phyloP scores from a whole-genome alignment of 2,113 vertebrate genomes.

The Grammomys surdaster region DNA sequence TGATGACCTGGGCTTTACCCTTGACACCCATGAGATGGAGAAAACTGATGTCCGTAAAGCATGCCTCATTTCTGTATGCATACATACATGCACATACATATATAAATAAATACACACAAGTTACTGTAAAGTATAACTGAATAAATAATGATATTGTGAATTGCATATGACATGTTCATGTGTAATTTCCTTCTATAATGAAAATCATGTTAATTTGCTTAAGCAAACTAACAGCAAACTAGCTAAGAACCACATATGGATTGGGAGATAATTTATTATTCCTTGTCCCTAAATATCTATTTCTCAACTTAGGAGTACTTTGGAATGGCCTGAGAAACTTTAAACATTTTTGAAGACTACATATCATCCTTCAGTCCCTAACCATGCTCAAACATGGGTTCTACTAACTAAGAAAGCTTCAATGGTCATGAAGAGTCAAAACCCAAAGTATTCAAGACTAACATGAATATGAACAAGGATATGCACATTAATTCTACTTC shows the following conservation, averaged over 20 bases:
- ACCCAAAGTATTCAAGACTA: neutral
- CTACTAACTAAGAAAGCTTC: neutral
- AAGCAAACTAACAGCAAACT: neutral
- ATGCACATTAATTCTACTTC: constrained; percentile 59
- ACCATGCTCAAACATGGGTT: neutral
- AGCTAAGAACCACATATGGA: neutral
- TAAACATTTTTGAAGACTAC: neutral
- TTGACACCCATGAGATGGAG: neutral
- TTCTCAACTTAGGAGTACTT: neutral
- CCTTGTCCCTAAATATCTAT: neutral
- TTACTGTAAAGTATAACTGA: neutral
- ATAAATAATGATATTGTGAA: neutral
- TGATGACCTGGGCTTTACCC: neutral
- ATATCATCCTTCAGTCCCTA: neutral
- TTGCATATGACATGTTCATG: neutral
- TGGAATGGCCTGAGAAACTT: neutral
- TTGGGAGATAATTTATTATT: neutral
- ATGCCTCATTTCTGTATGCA: neutral
- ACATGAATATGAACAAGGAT: constrained; percentile 60
- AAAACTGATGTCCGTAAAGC: neutral
- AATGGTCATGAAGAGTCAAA: neutral
- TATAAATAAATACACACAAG: neutral
- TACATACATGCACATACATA: neutral
- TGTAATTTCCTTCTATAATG: neutral
- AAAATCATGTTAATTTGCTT: neutral